These are phyloP conservation scores for Anser brachyrhynchus DNA, from an alignment of 2,113 vertebrate species.

Conservation along the genomic window DNA sequence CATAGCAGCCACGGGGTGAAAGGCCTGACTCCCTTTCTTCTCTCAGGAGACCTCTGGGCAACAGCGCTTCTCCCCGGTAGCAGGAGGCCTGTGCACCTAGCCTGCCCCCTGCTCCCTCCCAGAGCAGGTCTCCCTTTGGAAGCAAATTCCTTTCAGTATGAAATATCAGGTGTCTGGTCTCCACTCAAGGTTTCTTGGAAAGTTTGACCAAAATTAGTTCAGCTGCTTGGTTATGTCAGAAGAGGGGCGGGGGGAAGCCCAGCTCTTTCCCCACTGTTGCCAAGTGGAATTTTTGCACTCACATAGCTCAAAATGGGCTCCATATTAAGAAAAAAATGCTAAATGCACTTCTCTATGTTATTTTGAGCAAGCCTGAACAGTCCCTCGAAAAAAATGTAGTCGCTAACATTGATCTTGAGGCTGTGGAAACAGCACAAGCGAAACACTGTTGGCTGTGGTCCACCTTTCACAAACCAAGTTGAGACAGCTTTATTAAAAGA, in stretches of 20 bases:
- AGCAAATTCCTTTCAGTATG: not conserved
- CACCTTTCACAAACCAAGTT: not conserved
- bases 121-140: not conserved
- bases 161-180: not conserved
- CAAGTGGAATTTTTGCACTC: slow-evolving; percentile 9
- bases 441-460: not conserved
- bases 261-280: not conserved
- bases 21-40: not conserved
- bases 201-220: slow-evolving; percentile 32
- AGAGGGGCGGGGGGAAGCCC: not conserved
- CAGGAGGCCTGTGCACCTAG: no score
- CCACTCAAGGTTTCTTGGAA: slow-evolving; percentile 23
- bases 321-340: not conserved
- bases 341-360: not conserved
- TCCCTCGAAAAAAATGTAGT: not conserved
- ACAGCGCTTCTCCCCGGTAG: not conserved
- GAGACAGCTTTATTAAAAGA: not conserved
- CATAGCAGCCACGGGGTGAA: not conserved
- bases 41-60: not conserved
- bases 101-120: not conserved
- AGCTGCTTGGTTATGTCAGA: slow-evolving; percentile 19
- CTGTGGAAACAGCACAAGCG: not conserved
- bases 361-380: not conserved
- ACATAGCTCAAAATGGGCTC: not conserved
- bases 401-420: not conserved